Base-by-base conservation (phyloP, 2,113 vertebrate species). In the Mystacornis crossleyi region DNA sequence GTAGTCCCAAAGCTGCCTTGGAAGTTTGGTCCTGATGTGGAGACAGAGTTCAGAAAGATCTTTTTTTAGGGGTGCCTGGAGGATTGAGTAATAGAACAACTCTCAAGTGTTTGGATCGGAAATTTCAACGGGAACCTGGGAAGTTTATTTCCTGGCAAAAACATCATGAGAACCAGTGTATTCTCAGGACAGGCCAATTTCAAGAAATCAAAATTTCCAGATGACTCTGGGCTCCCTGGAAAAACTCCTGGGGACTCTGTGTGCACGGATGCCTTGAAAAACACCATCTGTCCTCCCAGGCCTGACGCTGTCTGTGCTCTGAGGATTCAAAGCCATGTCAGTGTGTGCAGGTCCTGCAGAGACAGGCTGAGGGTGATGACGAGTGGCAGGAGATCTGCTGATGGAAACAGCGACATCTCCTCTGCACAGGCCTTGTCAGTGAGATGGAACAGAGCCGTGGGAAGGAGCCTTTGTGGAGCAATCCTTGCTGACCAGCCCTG, bases 111-210 rank as follows among this genome's bases (percentile, higher is more conserved):
- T 75, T 24, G 8, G 62, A 65, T 70, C 0, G 10, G 90, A 96
- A 95, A 95, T 88, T 86, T 88, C 54, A 58, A 73, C 38, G 58
- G 74, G 67, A 92, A 92, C 66, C 62, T 57, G 62, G 71, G 82
- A 82, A 61, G 9, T 25, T 48, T 78, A 87, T 97, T 93, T 80
- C 85, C 88, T 94, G 90, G 82, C 88, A 94, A 86, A 88, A 86
- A 29, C 34, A 47, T 25, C 81, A 80, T 80, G 79, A 95, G 90
- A 97, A 94, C 58, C 42, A 86, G 50, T 61, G 54, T 36, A 61
- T 77, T 92, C 75, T 88, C 71, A 90, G 81, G 87, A 79, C 92
- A 85, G 40, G 43, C 34, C 81, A 55, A 25, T 90, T 87, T 92
- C 73, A 80, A 60, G 73, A 45, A 82, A 72, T 45, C 45, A 61